These are phyloP conservation scores for Drosophila nebulosa DNA, from an alignment of 1,140 invertebrate species.

Conservation along the genomic window DNA sequence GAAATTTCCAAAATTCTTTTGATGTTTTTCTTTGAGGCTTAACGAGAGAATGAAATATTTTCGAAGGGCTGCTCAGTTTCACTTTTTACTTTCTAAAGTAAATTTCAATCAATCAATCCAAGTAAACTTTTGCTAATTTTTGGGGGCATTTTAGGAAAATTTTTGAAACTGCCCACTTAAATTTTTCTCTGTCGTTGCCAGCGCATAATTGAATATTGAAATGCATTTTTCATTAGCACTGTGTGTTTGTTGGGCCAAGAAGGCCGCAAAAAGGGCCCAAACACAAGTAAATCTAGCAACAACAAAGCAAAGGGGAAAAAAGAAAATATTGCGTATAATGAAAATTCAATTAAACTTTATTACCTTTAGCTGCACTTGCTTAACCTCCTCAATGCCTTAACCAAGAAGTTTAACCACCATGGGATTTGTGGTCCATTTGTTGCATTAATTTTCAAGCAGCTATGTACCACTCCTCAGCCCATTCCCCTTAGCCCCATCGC, in stretches of 20 bases:
- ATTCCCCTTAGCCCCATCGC: slow-evolving; percentile 13
- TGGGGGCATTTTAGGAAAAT: too few relatives aligned
- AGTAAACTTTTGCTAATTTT: too few relatives aligned
- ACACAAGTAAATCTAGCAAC: slow-evolving; percentile 1
- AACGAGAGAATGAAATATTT: neutral
- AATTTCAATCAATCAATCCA: too few relatives aligned
- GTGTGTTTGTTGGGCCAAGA: neutral
- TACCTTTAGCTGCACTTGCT: slow-evolving; percentile 67
- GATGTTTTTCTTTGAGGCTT: neutral
- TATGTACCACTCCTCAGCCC: slow-evolving; percentile 52
- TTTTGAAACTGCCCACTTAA: slow-evolving; percentile 21
- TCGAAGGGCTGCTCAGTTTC: neutral
- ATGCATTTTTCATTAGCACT: slow-evolving; percentile 76
- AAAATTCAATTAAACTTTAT: slow-evolving; percentile 80
- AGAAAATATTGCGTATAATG: slow-evolving; percentile 74
- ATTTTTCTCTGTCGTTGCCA: slow-evolving; percentile 45
- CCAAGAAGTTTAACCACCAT: slow-evolving; percentile 40
- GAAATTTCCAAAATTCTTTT: neutral
- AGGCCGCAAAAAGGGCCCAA: neutral
- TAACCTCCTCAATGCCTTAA: slow-evolving; percentile 54
- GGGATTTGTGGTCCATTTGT: slow-evolving; percentile 74
- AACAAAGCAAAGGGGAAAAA: slow-evolving; percentile 13
- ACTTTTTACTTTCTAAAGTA: too few relatives aligned
- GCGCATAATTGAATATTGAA: slow-evolving; percentile 75
- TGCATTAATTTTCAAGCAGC: slow-evolving; percentile 74